A percentile compares a stretch with the other conserved stretches of the same genome.
These are phyloP conservation scores for Ataeniobius toweri DNA, from an alignment of 2,797 vertebrate genomes.

Conservation along the genomic window DNA sequence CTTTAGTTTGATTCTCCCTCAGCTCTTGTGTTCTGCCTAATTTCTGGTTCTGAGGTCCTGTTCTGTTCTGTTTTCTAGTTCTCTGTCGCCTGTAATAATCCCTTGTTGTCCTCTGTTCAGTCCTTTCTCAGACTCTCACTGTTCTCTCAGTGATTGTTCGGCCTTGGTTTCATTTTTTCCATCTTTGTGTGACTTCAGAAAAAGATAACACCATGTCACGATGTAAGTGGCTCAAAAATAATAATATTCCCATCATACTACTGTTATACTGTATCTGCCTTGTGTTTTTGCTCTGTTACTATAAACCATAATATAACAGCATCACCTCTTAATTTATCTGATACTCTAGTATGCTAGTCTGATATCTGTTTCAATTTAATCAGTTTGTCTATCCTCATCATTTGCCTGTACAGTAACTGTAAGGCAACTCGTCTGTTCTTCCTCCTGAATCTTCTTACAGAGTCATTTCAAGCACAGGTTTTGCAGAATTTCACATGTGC, in stretches of 20 bases:
- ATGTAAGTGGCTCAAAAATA: not conserved
- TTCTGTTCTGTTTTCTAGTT: not conserved
- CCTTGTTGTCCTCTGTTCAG: not conserved
- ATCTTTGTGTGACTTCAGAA: not conserved
- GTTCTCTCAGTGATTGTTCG: not conserved
- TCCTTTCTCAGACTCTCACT: not conserved
- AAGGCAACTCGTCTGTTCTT: not conserved
- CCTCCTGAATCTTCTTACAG: not conserved
- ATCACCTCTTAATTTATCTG: not conserved
- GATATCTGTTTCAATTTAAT: not conserved
- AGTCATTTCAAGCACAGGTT: not conserved
- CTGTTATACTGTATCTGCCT: not conserved
- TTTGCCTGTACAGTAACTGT: not conserved
- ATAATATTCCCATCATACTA: not conserved
- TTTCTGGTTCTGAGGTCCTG: not conserved
- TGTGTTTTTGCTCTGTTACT: not conserved
- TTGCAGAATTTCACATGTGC: not conserved
- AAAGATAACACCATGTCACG: not conserved
- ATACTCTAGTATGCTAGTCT: not conserved
- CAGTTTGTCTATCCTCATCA: not conserved
- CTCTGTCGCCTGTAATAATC: too few relatives aligned
- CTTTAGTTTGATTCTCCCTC: not conserved
- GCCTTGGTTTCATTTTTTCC: not conserved
- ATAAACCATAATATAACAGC: not conserved
- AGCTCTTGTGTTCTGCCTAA: slow-evolving; percentile 1